These are phyloP conservation scores for Drosophila asahinai DNA, from an alignment of 1,140 invertebrate genomes.

Conservation along the genomic window DNA sequence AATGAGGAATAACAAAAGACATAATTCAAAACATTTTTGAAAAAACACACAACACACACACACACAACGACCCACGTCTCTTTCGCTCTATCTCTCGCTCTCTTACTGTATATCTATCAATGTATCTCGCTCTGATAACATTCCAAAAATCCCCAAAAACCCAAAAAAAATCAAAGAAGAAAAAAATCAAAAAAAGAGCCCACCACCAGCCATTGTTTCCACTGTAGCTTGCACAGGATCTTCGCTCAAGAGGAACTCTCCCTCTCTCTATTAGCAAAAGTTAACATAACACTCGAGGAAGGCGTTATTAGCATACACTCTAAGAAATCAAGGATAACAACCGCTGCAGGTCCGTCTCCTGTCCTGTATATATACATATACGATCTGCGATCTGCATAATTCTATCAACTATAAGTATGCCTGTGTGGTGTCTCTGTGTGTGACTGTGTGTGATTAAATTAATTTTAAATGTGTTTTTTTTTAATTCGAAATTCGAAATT, in stretches of 20 bases:
- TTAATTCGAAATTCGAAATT: slow-evolving; percentile 5
- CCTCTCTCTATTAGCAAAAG: slow-evolving; percentile 25
- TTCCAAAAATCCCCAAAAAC: slow-evolving; percentile 4
- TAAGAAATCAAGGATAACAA: slow-evolving; percentile 23
- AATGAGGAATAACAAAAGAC: slow-evolving; percentile 14
- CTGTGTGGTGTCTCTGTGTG: slow-evolving; percentile 7
- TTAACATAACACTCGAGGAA: slow-evolving; percentile 22
- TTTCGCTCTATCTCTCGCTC: slow-evolving; percentile 23
- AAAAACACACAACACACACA: slow-evolving; percentile 11
- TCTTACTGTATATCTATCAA: slow-evolving; percentile 6
- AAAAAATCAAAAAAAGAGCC: slow-evolving; percentile 15
- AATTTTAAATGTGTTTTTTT: slow-evolving; percentile 29
- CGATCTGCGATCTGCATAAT: slow-evolving; percentile 20
- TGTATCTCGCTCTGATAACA: slow-evolving; percentile 19
- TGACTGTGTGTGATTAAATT: slow-evolving; percentile 11
- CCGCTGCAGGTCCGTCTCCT: slow-evolving; percentile 15
- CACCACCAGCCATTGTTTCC: slow-evolving; percentile 29
- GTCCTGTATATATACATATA: slow-evolving; percentile 28
- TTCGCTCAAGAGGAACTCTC: slow-evolving; percentile 7
- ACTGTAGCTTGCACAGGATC: slow-evolving; percentile 30
- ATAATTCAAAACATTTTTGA: slow-evolving; percentile 19
- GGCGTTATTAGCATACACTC: slow-evolving; percentile 10
- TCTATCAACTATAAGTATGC: slow-evolving; percentile 27
- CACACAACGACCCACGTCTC: slow-evolving; percentile 14
- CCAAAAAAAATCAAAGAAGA: neutral